Conservation (phyloP, 2,888 invertebrate genomes). For the Drosophila bunnanda region DNA sequence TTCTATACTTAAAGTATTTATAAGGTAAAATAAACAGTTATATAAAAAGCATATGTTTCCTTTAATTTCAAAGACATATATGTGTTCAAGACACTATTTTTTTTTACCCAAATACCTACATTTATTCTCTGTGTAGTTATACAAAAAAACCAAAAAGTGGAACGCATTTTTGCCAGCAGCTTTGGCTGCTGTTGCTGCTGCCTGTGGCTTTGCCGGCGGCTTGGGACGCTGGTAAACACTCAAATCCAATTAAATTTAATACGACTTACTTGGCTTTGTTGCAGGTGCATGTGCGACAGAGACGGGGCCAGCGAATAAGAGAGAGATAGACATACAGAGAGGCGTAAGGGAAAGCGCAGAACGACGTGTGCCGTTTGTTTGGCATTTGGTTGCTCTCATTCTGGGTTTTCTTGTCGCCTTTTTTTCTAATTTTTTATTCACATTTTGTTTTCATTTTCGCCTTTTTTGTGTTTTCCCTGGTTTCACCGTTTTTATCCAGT, state of each 20-base stretch:
- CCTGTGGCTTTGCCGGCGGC: conserved; percentile 75
- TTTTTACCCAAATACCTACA: neutral
- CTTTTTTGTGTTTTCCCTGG: conserved; percentile 40
- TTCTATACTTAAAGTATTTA: neutral
- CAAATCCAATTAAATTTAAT: conserved; percentile 81
- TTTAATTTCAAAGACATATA: neutral
- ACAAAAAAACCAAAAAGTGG: conserved; percentile 49
- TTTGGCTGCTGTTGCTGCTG: conserved; percentile 58
- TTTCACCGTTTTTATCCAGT: neutral
- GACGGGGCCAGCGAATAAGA: neutral
- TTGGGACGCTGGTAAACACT: conserved; percentile 78
- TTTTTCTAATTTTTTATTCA: conserved; percentile 15
- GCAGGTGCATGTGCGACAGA: conserved; percentile 33
- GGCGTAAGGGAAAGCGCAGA: neutral
- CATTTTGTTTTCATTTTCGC: conserved; percentile 33
- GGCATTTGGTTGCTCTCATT: conserved; percentile 65
- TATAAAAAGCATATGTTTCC: neutral
- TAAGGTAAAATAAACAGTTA: neutral
- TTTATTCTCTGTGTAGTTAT: neutral
- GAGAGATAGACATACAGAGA: neutral
- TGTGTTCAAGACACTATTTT: neutral
- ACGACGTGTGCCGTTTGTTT: conserved; percentile 58
- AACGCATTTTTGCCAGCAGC: conserved; percentile 61
- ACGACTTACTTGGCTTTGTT: conserved; percentile 76
- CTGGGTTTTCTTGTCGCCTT: conserved; percentile 11